These are phyloP conservation scores for Eriocheir sinensis DNA, from an alignment of 1,140 invertebrate species.

Conservation along the genomic window DNA sequence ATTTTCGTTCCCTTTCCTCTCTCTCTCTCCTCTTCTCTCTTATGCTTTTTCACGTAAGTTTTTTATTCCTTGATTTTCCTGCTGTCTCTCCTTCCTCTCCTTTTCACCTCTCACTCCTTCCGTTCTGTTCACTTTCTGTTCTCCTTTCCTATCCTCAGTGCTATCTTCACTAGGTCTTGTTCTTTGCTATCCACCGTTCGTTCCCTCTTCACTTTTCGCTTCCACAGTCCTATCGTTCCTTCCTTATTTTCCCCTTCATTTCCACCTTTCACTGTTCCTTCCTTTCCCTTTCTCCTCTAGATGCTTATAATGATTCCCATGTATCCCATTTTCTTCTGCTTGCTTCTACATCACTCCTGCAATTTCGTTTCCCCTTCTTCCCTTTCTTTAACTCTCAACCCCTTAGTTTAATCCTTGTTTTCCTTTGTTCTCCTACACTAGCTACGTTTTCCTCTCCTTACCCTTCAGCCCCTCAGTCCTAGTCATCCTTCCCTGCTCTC, in stretches of 20 bases:
- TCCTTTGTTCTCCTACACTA: not conserved
- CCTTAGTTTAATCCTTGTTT: not conserved
- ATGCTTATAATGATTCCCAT: not conserved
- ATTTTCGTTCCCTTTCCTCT: slow-evolving; percentile 9
- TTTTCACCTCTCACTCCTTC: not conserved
- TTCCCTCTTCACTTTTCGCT: not conserved
- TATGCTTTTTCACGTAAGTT: not conserved
- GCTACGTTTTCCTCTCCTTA: not conserved
- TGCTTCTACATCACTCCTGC: not conserved
- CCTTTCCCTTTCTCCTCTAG: not conserved
- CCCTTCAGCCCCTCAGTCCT: not conserved
- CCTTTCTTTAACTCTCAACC: not conserved
- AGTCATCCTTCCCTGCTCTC: not conserved
- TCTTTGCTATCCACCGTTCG: not conserved
- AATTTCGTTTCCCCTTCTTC: not conserved
- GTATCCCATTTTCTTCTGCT: not conserved
- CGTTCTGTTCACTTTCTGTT: not conserved
- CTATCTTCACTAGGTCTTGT: not conserved
- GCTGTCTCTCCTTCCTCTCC: not conserved
- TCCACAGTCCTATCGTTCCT: not conserved
- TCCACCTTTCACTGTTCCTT: not conserved
- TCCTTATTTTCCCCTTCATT: not conserved
- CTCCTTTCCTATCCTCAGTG: not conserved
- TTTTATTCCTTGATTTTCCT: not conserved
- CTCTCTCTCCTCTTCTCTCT: not conserved